phyloP scores from a whole-genome alignment of 2,888 invertebrate species.

The Drosophila pseudotakahashii region DNA sequence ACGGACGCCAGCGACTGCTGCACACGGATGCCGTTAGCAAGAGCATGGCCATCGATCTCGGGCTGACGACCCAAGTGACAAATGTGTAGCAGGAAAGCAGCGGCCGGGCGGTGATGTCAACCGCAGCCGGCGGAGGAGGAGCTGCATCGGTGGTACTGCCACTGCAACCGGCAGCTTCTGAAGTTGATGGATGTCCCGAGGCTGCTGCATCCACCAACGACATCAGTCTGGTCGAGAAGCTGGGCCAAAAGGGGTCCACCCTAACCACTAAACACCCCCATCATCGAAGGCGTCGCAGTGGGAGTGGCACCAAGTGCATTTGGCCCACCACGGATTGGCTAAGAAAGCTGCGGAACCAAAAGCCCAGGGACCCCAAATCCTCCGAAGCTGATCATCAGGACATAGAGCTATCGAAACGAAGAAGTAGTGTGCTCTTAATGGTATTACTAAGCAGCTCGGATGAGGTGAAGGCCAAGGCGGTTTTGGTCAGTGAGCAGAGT shows the following conservation, averaged over 20 bases:
- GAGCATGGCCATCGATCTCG: constrained; percentile 74
- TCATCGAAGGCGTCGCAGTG: constrained; percentile 59
- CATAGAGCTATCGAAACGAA: constrained; percentile 32
- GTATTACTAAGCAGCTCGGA: constrained; percentile 68
- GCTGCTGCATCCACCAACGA: constrained; percentile 48
- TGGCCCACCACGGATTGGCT: constrained; percentile 74
- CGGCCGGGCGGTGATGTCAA: constrained; percentile 45
- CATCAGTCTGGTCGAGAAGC: constrained; percentile 70
- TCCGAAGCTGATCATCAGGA: constrained; percentile 1
- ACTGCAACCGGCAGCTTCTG: constrained; percentile 35
- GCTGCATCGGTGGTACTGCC: constrained; percentile 26
- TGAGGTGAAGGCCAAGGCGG: constrained; percentile 67
- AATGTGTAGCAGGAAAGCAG: constrained; percentile 84
- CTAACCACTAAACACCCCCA: neutral
- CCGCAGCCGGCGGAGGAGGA: constrained; percentile 21
- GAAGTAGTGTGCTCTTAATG: constrained; percentile 67
- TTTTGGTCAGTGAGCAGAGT: constrained; percentile 65
- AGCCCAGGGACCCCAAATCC: constrained; percentile 5
- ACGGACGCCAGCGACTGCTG: constrained; percentile 65
- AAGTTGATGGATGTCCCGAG: constrained; percentile 66
- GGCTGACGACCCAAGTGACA: constrained; percentile 83
- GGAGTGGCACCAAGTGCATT: constrained; percentile 63
- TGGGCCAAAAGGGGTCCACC: constrained; percentile 19
- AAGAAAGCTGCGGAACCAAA: constrained; percentile 67
- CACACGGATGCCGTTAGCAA: constrained; percentile 78